These are phyloP conservation scores for Probaryconus sp. DNA, from an alignment of 1,140 invertebrate species.

Conservation along the genomic window DNA sequence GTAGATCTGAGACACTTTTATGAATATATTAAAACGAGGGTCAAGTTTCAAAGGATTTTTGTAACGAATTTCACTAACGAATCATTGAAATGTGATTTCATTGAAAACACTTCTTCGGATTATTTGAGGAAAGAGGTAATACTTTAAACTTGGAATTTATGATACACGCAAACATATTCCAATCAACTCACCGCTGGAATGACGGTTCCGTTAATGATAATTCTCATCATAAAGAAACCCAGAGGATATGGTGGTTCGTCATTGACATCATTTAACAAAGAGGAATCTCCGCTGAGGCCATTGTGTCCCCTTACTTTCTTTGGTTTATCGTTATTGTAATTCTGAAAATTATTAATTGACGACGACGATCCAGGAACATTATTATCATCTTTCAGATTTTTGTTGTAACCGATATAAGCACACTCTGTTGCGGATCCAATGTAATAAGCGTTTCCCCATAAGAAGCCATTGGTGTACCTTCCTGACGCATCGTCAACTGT, in stretches of 20 bases:
- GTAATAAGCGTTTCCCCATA: slow-evolving; percentile 91
- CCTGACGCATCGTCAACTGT: slow-evolving; percentile 89
- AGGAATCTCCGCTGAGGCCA: slow-evolving; percentile 52
- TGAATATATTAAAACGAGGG: no score
- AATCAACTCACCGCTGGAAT: slow-evolving; percentile 77
- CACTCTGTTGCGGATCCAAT: slow-evolving; percentile 87
- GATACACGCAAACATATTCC: no score
- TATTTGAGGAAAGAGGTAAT: no score
- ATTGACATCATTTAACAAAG: slow-evolving; percentile 27
- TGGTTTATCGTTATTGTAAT: slow-evolving; percentile 67
- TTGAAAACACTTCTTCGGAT: no score
- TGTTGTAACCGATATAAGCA: slow-evolving; percentile 80
- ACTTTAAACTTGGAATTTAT: no score
- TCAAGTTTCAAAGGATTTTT: no score
- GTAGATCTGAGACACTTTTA: no score
- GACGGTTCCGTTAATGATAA: slow-evolving; percentile 77
- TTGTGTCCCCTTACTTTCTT: slow-evolving; percentile 61
- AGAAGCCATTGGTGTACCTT: slow-evolving; percentile 87
- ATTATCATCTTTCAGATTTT: slow-evolving; percentile 53
- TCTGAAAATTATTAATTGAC: slow-evolving; percentile 69
- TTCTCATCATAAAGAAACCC: slow-evolving; percentile 81
- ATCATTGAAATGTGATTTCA: no score
- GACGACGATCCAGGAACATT: slow-evolving; percentile 62
- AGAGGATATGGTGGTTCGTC: slow-evolving; percentile 79
- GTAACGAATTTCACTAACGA: no score